Base-by-base conservation (phyloP, 2,797 vertebrate genomes). In the Thalassophryne amazonica region DNA sequence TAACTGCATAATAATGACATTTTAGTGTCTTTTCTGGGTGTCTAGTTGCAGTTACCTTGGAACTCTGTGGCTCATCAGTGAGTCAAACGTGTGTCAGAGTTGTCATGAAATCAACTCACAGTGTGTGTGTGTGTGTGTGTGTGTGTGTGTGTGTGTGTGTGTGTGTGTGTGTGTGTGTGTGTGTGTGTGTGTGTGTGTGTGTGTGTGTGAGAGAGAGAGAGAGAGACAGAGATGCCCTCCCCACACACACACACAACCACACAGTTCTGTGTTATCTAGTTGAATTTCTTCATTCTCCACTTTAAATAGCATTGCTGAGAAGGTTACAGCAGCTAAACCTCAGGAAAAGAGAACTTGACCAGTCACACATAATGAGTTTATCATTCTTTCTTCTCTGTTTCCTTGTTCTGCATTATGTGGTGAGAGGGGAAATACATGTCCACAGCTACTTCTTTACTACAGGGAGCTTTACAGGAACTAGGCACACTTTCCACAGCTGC, bases 321-420 rank as follows among this genome's bases (percentile, higher is more conserved):
- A 56, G 40, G 4, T 22, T 56, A 58, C 50, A 74, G 33, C 56
- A 40, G 22, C 11, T 1, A 12, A 48, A 28, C 3, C 3, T 1
- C 41, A 15, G 52, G 24, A 77, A 81, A 58, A 46, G 57, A 69
- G 79, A 84, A 79, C 58, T 62, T 20, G 16, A 6, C 48, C 6
- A 25, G 22, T 14, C 37, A 37, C 22, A 45, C n/a, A 3, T n/a
- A 34, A 46, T 23, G 16, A 34, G 8, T 29, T 57, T 30, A 53
- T 24, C 36, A 4, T 9, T 45, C 35, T 46, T 49, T 56, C 42
- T 60, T 70, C 55, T 62, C 42, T 58, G 20, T 64, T 80, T 79
- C 73, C 69, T 42, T 69, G 39, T 82, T 78, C 62, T 56, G 27
- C 9, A 6, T 53, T 58, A 63, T 54, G 54, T 68, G 61, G 23